Evolutionary conservation across 2,113 vertebrate species (phyloP).

Genomic region (Emydura subglobosa): DNA sequence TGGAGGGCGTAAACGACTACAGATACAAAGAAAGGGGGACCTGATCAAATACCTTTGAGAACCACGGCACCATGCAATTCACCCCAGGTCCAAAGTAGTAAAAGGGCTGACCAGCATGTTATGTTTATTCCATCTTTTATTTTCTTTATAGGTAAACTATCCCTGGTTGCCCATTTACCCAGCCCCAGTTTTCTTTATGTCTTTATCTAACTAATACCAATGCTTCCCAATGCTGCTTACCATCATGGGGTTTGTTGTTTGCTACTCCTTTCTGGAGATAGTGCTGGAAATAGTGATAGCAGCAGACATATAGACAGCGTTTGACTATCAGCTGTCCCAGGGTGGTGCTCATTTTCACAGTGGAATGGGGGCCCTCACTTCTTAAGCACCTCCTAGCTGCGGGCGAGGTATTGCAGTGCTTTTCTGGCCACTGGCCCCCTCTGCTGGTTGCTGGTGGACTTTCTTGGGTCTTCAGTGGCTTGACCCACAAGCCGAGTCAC

Average conservation of each 20-base stretch:
- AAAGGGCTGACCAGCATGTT: background rate
- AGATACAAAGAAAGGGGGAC: too few relatives aligned
- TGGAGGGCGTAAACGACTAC: too few relatives aligned
- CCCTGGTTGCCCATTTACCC: background rate
- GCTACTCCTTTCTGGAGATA: background rate
- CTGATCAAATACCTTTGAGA: too few relatives aligned
- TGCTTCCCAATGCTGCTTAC: background rate
- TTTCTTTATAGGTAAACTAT: background rate
- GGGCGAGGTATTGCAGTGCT: background rate
- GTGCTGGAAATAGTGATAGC: too few relatives aligned
- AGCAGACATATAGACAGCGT: background rate
- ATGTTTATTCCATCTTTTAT: background rate
- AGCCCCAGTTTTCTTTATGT: background rate
- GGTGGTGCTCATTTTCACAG: background rate
- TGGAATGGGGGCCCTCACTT: background rate
- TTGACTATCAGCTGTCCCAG: background rate
- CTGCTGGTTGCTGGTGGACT: background rate
- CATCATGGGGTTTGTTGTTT: background rate
- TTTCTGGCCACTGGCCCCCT: background rate
- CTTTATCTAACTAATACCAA: background rate
- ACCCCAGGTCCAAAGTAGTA: background rate
- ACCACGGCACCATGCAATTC: background rate
- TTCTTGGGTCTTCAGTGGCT: background rate
- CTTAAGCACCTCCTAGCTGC: background rate
- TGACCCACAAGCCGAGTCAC: background rate